A percentile compares a stretch with the other conserved stretches of the same genome.
phyloP scores from a whole-genome alignment of 2,797 vertebrate species.

The Mormyrops boulengeri region DNA sequence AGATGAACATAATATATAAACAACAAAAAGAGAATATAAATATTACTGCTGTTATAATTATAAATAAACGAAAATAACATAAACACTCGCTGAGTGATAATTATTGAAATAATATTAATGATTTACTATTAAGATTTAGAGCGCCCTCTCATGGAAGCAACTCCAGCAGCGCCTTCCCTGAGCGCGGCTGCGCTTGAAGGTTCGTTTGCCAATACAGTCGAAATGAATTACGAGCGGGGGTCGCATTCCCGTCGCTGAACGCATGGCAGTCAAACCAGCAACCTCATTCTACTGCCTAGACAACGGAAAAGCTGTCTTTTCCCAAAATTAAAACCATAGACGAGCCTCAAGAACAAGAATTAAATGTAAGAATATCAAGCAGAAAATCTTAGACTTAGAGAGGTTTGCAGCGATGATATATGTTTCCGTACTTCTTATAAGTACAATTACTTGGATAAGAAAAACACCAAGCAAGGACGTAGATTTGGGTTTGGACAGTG shows the following conservation, averaged over 20 bases:
- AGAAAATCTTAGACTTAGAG: not conserved
- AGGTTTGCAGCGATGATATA: not conserved
- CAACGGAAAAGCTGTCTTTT: not conserved
- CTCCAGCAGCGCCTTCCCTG: not conserved
- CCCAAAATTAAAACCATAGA: not conserved
- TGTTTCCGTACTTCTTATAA: not conserved
- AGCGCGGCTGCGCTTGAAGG: not conserved
- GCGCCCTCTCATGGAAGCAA: constrained; percentile 65
- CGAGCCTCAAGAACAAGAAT: not conserved
- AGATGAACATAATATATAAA: not conserved
- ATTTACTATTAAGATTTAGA: constrained; percentile 41
- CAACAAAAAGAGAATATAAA: not conserved
- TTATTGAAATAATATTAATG: not conserved
- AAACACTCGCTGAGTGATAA: not conserved
- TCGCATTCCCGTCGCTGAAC: not conserved
- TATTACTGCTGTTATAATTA: not conserved
- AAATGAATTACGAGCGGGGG: not conserved
- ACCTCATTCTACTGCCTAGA: not conserved
- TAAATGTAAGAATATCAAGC: not conserved
- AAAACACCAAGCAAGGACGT: not conserved
- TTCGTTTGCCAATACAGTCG: not conserved
- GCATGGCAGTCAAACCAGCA: not conserved
- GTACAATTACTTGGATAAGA: not conserved
- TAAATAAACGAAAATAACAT: not conserved
- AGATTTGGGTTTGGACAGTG: not conserved